phyloP scores from a whole-genome alignment of 2,113 vertebrate genomes.

The Budorcas taxicolor region DNA sequence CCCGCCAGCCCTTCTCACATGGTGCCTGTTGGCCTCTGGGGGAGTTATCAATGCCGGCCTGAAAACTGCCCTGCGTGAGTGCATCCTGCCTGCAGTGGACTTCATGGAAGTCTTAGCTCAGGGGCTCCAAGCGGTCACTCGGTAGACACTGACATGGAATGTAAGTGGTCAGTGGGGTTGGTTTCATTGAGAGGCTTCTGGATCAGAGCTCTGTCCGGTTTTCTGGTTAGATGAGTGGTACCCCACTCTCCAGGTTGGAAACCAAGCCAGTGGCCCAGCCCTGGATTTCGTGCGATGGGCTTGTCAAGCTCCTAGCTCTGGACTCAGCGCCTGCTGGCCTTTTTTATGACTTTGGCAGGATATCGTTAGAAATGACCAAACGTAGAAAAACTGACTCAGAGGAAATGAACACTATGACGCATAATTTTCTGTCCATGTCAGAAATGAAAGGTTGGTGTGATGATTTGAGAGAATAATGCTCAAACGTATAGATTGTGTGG shows the following conservation, averaged over 20 bases:
- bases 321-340: neutral
- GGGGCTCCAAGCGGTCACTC: neutral
- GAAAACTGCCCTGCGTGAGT: accelerated
- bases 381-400: neutral
- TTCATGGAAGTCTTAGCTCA: neutral
- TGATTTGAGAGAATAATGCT: neutral
- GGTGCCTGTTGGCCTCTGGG: accelerated
- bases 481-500: neutral
- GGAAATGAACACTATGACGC: neutral
- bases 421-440: neutral
- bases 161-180: neutral
- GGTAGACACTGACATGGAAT: neutral
- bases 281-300: too few species aligned
- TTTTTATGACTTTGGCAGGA: neutral
- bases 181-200: neutral
- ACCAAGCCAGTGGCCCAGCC: neutral
- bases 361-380: neutral
- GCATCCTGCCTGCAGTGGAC: accelerated
- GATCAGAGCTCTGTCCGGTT: neutral
- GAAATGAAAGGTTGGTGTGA: neutral
- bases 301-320: neutral
- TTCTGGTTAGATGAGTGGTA: accelerated
- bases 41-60: too few species aligned
- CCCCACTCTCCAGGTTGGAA: neutral
- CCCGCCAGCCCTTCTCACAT: accelerated